Percentiles rank a stretch among this genome's conserved stretches.
phyloP scores from a whole-genome alignment of 2,113 vertebrate species.

The Herpailurus yagouaroundi region DNA sequence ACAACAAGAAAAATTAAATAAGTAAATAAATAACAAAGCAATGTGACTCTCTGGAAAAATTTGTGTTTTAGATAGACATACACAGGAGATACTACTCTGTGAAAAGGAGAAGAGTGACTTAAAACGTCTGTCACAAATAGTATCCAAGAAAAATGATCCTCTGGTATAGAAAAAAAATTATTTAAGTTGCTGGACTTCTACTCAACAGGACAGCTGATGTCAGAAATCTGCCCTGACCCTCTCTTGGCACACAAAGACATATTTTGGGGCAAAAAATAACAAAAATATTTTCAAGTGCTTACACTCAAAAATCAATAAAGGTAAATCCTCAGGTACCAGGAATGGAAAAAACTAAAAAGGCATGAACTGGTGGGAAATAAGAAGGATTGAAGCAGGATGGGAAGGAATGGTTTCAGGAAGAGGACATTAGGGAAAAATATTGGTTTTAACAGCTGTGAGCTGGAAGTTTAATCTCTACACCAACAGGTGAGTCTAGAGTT shows the following conservation, averaged over 20 bases:
- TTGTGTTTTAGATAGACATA: not conserved
- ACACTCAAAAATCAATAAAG: not conserved
- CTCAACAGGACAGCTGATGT: not conserved
- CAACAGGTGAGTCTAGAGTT: not conserved
- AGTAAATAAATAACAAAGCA: not conserved
- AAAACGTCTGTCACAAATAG: not conserved
- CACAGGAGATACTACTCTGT: not conserved
- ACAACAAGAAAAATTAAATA: not conserved
- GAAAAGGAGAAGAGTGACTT: slow-evolving; percentile 10
- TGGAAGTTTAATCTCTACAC: not conserved
- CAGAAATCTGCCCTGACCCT: not conserved
- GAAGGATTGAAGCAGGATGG: not conserved
- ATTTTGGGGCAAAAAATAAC: not conserved
- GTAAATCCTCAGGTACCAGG: not conserved
- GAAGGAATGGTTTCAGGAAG: not conserved
- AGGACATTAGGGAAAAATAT: not conserved
- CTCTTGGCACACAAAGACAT: not conserved
- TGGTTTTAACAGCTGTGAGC: not conserved
- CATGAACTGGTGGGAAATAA: not conserved
- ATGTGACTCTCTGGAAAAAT: not conserved
- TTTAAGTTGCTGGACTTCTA: not conserved
- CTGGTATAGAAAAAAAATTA: not conserved
- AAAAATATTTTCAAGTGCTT: slow-evolving; percentile 11
- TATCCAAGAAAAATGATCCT: not conserved
- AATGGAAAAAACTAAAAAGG: not conserved